These are phyloP conservation scores for Microchirus variegatus DNA, from an alignment of 2,797 vertebrate genomes.

Conservation along the genomic window DNA sequence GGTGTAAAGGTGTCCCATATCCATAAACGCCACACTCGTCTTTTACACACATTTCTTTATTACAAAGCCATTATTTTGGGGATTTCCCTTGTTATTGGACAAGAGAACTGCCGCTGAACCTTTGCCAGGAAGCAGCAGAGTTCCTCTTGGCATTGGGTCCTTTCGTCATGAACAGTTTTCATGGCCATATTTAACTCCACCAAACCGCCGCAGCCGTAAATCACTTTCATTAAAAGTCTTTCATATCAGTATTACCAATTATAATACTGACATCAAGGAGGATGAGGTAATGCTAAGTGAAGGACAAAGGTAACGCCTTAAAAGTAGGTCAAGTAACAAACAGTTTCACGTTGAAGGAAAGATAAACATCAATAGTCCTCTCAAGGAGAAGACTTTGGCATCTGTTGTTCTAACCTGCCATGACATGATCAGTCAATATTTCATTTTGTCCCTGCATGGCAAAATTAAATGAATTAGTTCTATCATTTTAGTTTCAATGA, in stretches of 20 bases:
- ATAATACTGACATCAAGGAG: no score
- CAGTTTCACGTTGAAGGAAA: constrained; percentile 16
- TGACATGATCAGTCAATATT: constrained; percentile 56
- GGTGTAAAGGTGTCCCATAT: background rate
- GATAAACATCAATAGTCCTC: constrained; percentile 21
- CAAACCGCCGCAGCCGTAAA: constrained; percentile 28
- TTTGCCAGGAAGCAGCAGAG: constrained; percentile 26
- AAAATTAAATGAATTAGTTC: background rate
- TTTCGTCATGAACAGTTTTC: constrained; percentile 22
- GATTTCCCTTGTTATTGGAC: constrained; percentile 45
- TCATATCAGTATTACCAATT: constrained; percentile 4
- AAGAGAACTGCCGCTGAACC: constrained; percentile 19
- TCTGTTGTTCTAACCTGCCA: constrained; percentile 37
- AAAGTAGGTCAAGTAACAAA: constrained; percentile 36
- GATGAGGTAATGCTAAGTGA: constrained; percentile 7
- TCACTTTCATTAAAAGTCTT: constrained; percentile 3
- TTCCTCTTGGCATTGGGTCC: constrained; percentile 31
- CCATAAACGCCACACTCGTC: constrained; percentile 1
- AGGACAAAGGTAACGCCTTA: constrained; percentile 7
- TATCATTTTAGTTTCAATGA: constrained; percentile 12
- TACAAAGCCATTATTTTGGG: constrained; percentile 25
- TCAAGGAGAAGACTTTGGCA: constrained; percentile 32
- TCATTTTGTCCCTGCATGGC: constrained; percentile 28
- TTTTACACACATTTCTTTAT: constrained; percentile 11
- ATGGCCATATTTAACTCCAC: constrained; percentile 26